phyloP scores from a whole-genome alignment of 92 coral and sea anemone genomes.

The Palythoa grandis region DNA sequence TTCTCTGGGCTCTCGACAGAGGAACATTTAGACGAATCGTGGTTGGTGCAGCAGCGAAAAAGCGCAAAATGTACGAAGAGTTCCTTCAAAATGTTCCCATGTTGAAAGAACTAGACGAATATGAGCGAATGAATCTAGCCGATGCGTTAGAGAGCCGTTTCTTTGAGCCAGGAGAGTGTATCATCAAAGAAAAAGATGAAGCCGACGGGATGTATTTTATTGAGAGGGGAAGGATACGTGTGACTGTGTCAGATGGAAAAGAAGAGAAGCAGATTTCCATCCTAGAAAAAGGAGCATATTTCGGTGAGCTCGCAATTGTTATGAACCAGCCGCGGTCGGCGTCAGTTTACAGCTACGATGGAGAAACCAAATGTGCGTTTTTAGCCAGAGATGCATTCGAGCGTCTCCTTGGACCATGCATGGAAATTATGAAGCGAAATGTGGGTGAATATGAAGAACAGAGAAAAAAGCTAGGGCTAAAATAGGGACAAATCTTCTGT shows the following conservation, averaged over 20 bases:
- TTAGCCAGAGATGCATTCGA: conserved; percentile 92
- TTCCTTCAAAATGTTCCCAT: conserved; percentile 90
- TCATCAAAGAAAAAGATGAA: conserved; percentile 84
- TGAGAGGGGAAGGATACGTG: conserved; percentile 83
- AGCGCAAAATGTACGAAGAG: conserved; percentile 84
- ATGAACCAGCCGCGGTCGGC: conserved; percentile 97
- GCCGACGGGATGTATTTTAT: conserved; percentile 99
- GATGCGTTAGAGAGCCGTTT: conserved; percentile 88
- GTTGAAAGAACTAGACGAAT: conserved; percentile 76
- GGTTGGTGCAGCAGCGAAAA: conserved; percentile 93
- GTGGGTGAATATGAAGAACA: conserved; percentile 86
- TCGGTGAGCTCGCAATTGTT: conserved; percentile 96
- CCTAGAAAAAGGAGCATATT: conserved; percentile 78
- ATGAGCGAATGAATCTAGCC: conserved; percentile 92
- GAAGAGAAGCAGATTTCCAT: conserved; percentile 79
- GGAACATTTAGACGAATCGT: conserved; percentile 89
- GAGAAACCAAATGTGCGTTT: conserved; percentile 79
- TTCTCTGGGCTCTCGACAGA: conserved; percentile 94
- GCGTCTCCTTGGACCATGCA: conserved; percentile 93
- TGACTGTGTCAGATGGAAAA: conserved; percentile 75
- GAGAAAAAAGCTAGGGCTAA: conserved; percentile 84
- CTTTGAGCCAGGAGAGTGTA: conserved; percentile 84
- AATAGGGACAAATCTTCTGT: conserved; percentile 32
- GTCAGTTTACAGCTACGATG: conserved; percentile 79
- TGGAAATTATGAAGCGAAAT: conserved; percentile 98